A percentile compares a stretch with the other conserved stretches of the same genome.
These are phyloP conservation scores for Pteronotus mesoamericanus DNA, from an alignment of 2,797 vertebrate species.

Conservation along the genomic window DNA sequence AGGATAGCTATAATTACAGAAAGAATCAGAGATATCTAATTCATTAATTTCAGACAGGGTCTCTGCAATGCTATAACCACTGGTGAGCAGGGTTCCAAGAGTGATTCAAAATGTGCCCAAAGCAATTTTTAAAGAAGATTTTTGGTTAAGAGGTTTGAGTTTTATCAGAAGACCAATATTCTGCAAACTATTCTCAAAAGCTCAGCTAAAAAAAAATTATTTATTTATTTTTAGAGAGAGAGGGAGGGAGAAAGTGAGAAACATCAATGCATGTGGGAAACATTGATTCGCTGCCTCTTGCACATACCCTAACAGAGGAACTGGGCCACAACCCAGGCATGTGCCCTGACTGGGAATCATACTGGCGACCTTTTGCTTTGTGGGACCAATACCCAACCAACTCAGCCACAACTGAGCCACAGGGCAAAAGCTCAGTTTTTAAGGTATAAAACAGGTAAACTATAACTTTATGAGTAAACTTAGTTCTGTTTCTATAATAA, in stretches of 20 bases:
- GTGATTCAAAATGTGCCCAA: background rate
- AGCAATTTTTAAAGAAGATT: background rate
- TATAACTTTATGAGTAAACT: background rate
- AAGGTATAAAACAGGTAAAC: background rate
- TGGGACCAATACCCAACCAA: background rate
- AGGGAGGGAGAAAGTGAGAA: background rate
- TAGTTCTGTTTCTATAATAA: slow-evolving; percentile 34
- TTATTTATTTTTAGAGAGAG: background rate
- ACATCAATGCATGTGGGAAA: background rate
- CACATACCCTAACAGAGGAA: background rate
- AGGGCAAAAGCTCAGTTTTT: slow-evolving; percentile 11
- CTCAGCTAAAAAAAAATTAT: background rate
- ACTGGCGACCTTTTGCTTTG: background rate
- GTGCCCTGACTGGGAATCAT: background rate
- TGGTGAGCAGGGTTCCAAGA: background rate
- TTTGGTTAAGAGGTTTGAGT: background rate
- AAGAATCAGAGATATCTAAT: background rate
- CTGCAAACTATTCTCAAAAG: background rate
- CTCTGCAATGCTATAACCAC: background rate
- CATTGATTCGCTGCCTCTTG: background rate
- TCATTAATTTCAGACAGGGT: background rate
- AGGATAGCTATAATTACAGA: background rate
- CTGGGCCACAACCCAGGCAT: background rate
- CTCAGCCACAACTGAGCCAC: background rate
- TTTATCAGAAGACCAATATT: slow-evolving; percentile 42